These are phyloP conservation scores for Hippopotamus amphibius DNA, from an alignment of 2,113 vertebrate species.

Conservation along the genomic window DNA sequence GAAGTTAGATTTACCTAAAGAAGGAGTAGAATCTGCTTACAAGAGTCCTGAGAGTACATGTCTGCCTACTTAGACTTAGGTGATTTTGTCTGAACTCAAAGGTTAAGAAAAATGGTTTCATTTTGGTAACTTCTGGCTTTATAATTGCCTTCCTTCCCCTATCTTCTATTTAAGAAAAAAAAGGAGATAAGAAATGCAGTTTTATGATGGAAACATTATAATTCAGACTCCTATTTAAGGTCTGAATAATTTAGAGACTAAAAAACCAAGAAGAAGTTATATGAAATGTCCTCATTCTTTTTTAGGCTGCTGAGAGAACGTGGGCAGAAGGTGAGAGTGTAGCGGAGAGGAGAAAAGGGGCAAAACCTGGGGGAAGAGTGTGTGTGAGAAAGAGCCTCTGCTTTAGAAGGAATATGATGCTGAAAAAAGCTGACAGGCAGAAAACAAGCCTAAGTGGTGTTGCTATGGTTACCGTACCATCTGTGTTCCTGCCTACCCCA, in stretches of 20 bases:
- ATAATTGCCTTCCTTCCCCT: not conserved
- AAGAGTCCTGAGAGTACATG: not conserved
- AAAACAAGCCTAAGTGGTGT: constrained; percentile 66
- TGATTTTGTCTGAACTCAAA: not conserved
- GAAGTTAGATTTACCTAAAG: not conserved
- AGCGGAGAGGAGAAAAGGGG: not conserved
- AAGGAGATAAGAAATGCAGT: not conserved
- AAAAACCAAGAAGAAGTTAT: not conserved
- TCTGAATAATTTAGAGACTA: constrained; percentile 5
- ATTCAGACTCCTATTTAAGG: not conserved
- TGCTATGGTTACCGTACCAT: constrained; percentile 75
- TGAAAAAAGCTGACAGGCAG: constrained; percentile 76
- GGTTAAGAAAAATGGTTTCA: not conserved
- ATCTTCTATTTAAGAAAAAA: constrained; percentile 29
- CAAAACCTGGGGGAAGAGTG: not conserved
- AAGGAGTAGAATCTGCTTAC: not conserved
- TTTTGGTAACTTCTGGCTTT: not conserved
- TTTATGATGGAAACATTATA: not conserved
- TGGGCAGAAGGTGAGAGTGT: not conserved
- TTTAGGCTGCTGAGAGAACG: not conserved
- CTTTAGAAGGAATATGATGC: constrained; percentile 34
- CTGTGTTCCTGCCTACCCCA: constrained; percentile 49
- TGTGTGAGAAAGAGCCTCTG: not conserved
- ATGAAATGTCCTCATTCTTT: constrained; percentile 8
- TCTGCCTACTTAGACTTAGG: not conserved